Conservation (phyloP, 2,113 vertebrate species). For the Crotophaga sulcirostris region DNA sequence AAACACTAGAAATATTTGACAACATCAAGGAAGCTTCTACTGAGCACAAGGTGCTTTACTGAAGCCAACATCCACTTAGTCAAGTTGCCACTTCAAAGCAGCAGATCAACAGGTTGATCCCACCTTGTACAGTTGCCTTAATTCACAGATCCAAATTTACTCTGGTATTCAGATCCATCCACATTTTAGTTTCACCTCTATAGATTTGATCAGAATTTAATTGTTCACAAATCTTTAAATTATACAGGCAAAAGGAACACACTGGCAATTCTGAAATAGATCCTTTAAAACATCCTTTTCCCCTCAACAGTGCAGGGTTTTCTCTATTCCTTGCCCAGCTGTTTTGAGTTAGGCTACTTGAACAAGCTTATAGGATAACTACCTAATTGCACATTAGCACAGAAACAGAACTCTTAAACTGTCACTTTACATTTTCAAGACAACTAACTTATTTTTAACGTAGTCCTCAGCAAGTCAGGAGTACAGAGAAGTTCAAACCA, state of each 20-base stretch:
- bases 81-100: neutral
- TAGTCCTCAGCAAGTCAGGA: neutral
- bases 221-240: neutral
- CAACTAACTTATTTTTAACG: conserved; percentile 32
- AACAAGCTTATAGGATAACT: conserved; percentile 69
- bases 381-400: conserved; percentile 71
- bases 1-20: neutral
- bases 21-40: neutral
- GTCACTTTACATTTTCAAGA: conserved; percentile 69
- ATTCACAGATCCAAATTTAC: neutral
- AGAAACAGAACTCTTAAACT: conserved; percentile 63
- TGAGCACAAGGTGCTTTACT: neutral
- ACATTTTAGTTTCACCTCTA: neutral
- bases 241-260: neutral
- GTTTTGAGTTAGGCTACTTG: conserved; percentile 63
- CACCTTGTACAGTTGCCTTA: neutral
- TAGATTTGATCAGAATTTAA: neutral
- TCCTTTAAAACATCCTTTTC: neutral
- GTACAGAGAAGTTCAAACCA: neutral
- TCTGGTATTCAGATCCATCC: neutral
- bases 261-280: neutral
- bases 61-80: neutral
- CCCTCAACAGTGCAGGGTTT: neutral
- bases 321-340: conserved; percentile 49
- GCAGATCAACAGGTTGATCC: neutral